Conservation (phyloP, 1,140 invertebrate genomes). For the Phortica variegata region DNA sequence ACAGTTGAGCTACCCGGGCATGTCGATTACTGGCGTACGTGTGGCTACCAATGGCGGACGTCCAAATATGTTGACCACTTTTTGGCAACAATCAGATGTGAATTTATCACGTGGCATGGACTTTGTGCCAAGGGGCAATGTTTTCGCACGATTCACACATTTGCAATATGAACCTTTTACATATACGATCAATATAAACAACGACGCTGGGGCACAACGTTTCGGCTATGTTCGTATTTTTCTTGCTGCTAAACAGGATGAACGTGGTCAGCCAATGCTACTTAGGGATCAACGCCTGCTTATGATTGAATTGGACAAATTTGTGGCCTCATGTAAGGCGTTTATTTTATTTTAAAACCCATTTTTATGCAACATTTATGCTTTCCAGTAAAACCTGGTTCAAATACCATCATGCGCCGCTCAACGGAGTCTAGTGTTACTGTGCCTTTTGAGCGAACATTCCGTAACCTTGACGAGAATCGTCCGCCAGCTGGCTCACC, state of each 20-base stretch:
- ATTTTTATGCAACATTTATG: not conserved
- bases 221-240: constrained; percentile 72
- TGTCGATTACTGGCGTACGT: constrained; percentile 60
- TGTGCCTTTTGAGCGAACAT: constrained; percentile 68
- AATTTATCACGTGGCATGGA: constrained; percentile 72
- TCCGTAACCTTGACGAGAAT: constrained; percentile 61
- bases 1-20: constrained; percentile 63
- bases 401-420: constrained; percentile 62
- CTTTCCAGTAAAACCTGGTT: constrained; percentile 61
- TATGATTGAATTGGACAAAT: constrained; percentile 77
- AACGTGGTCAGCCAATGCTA: constrained; percentile 62
- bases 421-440: constrained; percentile 69
- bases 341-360: not conserved
- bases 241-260: constrained; percentile 69
- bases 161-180: constrained; percentile 69
- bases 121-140: constrained; percentile 68
- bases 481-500: constrained; percentile 59
- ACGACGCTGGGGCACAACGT: constrained; percentile 58
- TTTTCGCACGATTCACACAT: constrained; percentile 70
- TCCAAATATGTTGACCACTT: constrained; percentile 63
- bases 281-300: constrained; percentile 66
- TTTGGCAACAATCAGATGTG: constrained; percentile 73
- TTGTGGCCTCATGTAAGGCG: constrained; percentile 57
- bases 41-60: constrained; percentile 56
- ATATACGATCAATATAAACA: constrained; percentile 65